Percentiles rank a stretch among this genome's conserved stretches.
phyloP scores from a whole-genome alignment of 1,140 invertebrate genomes.

The Tribolium madens region DNA sequence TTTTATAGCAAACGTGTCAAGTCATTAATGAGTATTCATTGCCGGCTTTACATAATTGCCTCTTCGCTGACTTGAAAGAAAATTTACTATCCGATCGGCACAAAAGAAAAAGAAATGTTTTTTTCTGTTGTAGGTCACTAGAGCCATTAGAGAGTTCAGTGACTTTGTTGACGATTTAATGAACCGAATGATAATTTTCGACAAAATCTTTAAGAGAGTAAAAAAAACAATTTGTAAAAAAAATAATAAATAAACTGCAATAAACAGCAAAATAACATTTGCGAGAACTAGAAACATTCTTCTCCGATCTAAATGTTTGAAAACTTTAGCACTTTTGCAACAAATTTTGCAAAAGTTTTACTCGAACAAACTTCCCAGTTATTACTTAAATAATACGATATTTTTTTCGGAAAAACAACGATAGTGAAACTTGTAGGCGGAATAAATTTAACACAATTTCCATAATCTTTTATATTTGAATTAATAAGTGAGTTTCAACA shows the following conservation, averaged over 20 bases:
- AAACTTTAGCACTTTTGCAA: neutral
- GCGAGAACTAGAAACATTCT: neutral
- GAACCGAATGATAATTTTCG: no score
- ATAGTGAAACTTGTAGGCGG: neutral
- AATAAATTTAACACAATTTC: neutral
- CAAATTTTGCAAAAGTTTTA: neutral
- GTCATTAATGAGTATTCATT: constrained; percentile 13
- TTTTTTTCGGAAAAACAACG: neutral
- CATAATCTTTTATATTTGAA: neutral
- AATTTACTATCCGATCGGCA: neutral
- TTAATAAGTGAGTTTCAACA: neutral
- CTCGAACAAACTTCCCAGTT: neutral
- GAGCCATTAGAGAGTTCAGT: no score
- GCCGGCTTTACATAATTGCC: neutral
- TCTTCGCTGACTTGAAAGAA: neutral
- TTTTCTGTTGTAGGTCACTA: no score
- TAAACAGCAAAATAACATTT: neutral
- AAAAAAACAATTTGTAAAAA: no score
- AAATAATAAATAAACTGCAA: no score
- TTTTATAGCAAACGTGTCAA: neutral
- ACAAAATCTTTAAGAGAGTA: no score
- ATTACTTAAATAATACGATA: neutral
- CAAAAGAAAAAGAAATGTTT: neutral
- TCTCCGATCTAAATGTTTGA: neutral
- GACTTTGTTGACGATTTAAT: no score